Conservation (phyloP, 2,113 vertebrate species). For the Chrysemys picta region DNA sequence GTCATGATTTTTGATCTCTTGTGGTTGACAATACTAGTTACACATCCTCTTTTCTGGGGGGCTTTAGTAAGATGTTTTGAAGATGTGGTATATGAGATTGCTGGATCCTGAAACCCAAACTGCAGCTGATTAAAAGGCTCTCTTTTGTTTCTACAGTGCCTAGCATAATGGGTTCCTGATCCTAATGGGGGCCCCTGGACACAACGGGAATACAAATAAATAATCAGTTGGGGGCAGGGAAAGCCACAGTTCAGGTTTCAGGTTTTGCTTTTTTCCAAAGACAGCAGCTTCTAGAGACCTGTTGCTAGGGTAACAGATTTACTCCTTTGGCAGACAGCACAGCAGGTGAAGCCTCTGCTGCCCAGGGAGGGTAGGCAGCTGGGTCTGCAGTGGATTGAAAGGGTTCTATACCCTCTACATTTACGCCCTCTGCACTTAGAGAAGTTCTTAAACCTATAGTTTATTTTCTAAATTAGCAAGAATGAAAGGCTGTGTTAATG, state of each 20-base stretch:
- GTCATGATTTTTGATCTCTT: background rate
- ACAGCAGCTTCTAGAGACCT: constrained; percentile 30
- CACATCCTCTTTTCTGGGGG: background rate
- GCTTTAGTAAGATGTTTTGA: rapidly evolving
- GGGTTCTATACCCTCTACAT: rapidly evolving
- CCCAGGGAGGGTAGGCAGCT: background rate
- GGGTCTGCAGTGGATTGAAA: background rate
- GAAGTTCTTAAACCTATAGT: background rate
- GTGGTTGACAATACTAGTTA: background rate
- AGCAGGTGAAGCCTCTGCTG: background rate
- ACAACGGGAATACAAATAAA: background rate
- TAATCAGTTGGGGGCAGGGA: constrained; percentile 5
- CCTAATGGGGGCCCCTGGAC: background rate
- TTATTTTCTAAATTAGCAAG: background rate
- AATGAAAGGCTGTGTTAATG: background rate
- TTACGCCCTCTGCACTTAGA: rapidly evolving
- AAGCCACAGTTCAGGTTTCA: constrained; percentile 38
- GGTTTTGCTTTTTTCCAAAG: background rate
- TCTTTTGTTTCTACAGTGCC: background rate
- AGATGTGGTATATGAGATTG: background rate
- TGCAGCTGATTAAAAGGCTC: background rate
- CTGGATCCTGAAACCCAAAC: background rate
- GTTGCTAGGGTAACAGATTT: constrained; percentile 21
- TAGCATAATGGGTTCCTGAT: background rate
- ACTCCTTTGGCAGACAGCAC: background rate